Evolutionary conservation across 1,140 invertebrate genomes (phyloP), one percentile per base, ranked within the genome.

Genomic region (Akabosia matsudoensis): DNA sequence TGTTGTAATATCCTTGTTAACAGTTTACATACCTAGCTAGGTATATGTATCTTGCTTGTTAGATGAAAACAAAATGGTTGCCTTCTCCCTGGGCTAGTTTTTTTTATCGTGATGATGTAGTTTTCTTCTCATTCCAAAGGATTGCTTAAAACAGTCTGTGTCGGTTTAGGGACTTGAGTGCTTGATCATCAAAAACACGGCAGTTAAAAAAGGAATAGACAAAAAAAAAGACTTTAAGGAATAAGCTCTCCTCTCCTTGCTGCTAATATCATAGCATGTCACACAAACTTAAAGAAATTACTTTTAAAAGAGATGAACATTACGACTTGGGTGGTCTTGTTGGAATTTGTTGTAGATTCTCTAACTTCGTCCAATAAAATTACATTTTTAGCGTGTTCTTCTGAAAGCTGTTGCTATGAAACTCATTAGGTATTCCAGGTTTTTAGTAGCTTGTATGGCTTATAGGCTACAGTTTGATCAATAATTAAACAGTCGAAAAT

Each of bases 31-130:
- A 13, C 54, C 3, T 10, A 7, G 54, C n/a, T 56, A 7, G 14
- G 3, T 56, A 56, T 56, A 13, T 56, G 3, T 22, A 24, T 56
- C 37, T 56, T n/a, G n/a, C 54, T 16, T 56, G 13, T 10, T 56
- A 56, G 10, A 56, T 56, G 22, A 56, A 56, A 7, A 56, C 37
- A 56, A 56, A 56, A 56, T 56, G 54, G 54, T 56, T 56, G 37
- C 37, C 37, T 45, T 7, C 37, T 10, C 18, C 37, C 18, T 18
- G 18, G 7, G 37, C 37, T 45, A n/a, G n/a, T n/a, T n/a, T n/a
- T n/a, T n/a, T n/a, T n/a, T n/a, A n/a, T 45, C 37, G 37, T 45
- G 7, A 45, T 7, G 37, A 18, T 10, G 37, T 7, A 45, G 37
- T 10, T 7, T 10, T 45, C 7, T 45, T 10, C 7, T 45, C 7